Evolutionary conservation across 2,113 vertebrate genomes (phyloP).

Genomic region (Poecile atricapillus): DNA sequence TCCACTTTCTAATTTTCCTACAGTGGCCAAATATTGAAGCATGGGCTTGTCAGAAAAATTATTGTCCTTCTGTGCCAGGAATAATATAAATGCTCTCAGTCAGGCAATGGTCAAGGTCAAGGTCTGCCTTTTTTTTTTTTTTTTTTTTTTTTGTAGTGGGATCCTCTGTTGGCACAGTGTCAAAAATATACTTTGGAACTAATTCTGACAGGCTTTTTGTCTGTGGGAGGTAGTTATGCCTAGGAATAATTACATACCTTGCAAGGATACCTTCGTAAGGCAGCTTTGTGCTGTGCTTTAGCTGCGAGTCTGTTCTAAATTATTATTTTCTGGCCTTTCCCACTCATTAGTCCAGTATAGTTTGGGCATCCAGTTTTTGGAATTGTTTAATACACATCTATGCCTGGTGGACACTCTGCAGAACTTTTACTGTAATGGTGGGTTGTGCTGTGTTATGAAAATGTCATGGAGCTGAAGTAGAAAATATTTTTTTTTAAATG

Average conservation of each 20-base stretch:
- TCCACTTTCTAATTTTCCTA: background rate
- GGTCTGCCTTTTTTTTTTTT: background rate
- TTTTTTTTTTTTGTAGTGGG: background rate
- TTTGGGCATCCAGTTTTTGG: background rate
- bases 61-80: background rate
- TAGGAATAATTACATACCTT: background rate
- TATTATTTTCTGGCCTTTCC: background rate
- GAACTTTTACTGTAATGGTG: background rate
- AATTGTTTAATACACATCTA: background rate
- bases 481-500: background rate
- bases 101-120: background rate
- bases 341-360: background rate
- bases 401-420: background rate
- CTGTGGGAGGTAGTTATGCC: accelerated
- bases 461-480: background rate
- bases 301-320: background rate
- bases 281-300: background rate
- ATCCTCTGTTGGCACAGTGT: background rate
- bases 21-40: background rate
- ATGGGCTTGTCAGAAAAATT: background rate
- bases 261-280: background rate
- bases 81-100: background rate
- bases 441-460: background rate
- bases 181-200: background rate
- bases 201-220: background rate